Percentiles rank a stretch among this genome's conserved stretches.
phyloP scores from a whole-genome alignment of 2,888 invertebrate species.

The Oeneis ivallda region DNA sequence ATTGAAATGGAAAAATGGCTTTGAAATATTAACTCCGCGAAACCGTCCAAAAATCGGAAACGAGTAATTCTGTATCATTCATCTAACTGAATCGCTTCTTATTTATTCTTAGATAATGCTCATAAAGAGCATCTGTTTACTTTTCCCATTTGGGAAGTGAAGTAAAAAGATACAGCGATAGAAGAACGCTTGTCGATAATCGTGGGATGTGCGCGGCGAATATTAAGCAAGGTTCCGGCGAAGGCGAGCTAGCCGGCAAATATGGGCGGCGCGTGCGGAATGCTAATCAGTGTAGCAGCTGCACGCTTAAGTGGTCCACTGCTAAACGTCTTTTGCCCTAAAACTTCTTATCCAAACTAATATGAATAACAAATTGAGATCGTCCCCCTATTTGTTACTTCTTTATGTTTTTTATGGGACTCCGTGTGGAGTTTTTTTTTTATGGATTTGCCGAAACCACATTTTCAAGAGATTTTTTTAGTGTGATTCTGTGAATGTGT shows the following conservation, averaged over 20 bases:
- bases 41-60: too few species aligned
- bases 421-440: neutral
- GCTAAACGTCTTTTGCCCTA: conserved; percentile 15
- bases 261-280: conserved; percentile 11
- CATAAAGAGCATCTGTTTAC: conserved; percentile 11
- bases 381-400: neutral
- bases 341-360: conserved; percentile 16
- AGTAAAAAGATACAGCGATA: conserved; percentile 20
- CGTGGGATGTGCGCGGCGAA: conserved; percentile 9
- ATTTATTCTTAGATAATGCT: neutral
- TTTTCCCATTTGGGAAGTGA: conserved; percentile 4
- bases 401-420: neutral
- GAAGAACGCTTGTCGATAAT: conserved; percentile 21
- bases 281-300: conserved; percentile 19
- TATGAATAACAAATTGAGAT: conserved; percentile 4
- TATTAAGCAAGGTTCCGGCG: conserved; percentile 13
- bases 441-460: neutral
- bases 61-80: too few species aligned
- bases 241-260: conserved; percentile 19
- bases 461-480: too few species aligned
- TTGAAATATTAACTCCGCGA: too few species aligned
- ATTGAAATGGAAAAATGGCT: too few species aligned
- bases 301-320: conserved; percentile 17
- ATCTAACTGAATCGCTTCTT: neutral
- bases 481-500: too few species aligned